A percentile compares a stretch with the other conserved stretches of the same genome.
phyloP scores from a whole-genome alignment of 2,797 vertebrate species.

The Spondyliosoma cantharus region DNA sequence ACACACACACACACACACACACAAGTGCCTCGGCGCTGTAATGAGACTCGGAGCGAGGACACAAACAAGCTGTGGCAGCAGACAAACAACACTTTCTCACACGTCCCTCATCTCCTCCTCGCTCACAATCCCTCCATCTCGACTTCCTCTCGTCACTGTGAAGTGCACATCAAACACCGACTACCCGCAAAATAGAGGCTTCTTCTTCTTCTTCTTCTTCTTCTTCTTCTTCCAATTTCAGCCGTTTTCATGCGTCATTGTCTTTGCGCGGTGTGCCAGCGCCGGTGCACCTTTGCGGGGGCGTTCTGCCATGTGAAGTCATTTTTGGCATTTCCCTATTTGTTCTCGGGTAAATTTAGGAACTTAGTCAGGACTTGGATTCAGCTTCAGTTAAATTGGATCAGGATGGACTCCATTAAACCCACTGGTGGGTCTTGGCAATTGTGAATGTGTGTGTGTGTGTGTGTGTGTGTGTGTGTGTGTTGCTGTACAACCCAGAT shows the following conservation, averaged over 20 bases:
- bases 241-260: constrained; percentile 62
- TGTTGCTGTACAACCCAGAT: background rate
- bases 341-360: constrained; percentile 52
- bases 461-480: constrained; percentile 18
- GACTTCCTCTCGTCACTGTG: constrained; percentile 61
- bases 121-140: constrained; percentile 71
- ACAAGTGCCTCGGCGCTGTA: constrained; percentile 54
- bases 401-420: constrained; percentile 47
- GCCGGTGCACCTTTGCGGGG: constrained; percentile 27
- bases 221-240: constrained; percentile 65
- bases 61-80: constrained; percentile 74
- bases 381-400: constrained; percentile 35
- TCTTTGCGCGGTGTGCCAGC: constrained; percentile 37
- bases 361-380: constrained; percentile 44
- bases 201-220: too few relatives aligned
- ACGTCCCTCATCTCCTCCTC: constrained; percentile 62
- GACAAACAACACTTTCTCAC: constrained; percentile 74
- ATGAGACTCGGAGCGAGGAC: constrained; percentile 67
- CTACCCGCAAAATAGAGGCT: constrained; percentile 49
- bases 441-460: constrained; percentile 8
- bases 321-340: constrained; percentile 43
- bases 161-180: constrained; percentile 61
- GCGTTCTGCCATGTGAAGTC: constrained; percentile 24
- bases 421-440: constrained; percentile 39
- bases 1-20: constrained; percentile 21